A percentile compares a stretch with the other conserved stretches of the same genome.
phyloP scores from a whole-genome alignment of 2,888 invertebrate species.

The Caenorhabditis wallacei region DNA sequence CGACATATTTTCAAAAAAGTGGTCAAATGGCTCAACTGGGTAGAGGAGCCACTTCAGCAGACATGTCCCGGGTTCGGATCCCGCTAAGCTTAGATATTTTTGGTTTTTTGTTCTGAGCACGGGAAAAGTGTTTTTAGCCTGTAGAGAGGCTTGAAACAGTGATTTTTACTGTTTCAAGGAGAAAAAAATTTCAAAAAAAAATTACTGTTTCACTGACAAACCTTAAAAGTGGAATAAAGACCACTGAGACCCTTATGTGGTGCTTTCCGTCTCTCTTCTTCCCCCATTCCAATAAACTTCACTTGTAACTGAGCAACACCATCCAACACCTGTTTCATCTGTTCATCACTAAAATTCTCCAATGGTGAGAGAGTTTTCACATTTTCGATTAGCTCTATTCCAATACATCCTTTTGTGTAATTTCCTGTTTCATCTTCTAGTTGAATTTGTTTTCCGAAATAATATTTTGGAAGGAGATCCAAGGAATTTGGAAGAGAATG shows the following conservation, averaged over 20 bases:
- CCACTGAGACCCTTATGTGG: slow-evolving; percentile 57
- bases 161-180: no score
- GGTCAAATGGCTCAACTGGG: no score
- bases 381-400: slow-evolving; percentile 62
- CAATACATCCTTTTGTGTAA: slow-evolving; percentile 66
- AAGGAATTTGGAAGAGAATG: neutral
- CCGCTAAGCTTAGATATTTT: no score
- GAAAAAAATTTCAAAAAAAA: no score
- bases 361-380: slow-evolving; percentile 43
- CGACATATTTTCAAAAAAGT: no score
- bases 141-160: no score
- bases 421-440: slow-evolving; percentile 44
- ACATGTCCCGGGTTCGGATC: no score
- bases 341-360: slow-evolving; percentile 56
- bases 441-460: slow-evolving; percentile 43
- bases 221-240: slow-evolving; percentile 35
- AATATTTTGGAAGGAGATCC: slow-evolving; percentile 43
- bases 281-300: slow-evolving; percentile 34
- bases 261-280: slow-evolving; percentile 18
- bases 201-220: no score
- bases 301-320: slow-evolving; percentile 41
- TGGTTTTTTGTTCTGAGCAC: no score
- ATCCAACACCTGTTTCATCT: slow-evolving; percentile 58
- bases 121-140: no score
- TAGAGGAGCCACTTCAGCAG: no score